Evolutionary conservation across 2,113 vertebrate species (phyloP), one percentile per base, ranked within the genome.

Genomic region (Bufo gargarizans): DNA sequence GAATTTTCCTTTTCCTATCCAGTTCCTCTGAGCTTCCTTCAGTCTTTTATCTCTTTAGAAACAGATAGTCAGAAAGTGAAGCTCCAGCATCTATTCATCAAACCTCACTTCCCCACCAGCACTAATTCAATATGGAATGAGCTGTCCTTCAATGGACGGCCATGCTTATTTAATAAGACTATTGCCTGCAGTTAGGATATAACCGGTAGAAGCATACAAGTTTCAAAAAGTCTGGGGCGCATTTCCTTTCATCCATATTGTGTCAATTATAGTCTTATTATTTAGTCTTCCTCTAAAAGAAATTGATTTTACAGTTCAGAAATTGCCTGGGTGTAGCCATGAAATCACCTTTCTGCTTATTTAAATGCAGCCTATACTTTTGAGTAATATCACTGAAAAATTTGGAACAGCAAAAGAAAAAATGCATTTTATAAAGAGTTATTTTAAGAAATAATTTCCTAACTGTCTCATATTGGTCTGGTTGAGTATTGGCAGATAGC

Each of bases 31-130:
- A 71, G 45, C 63, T 50, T 87, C 9, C 61, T 55, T 45, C 63
- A 50, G 7, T 78, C 74, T 86, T 86, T 86, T 77, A 86, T 87
- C 86, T 78, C n/a, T 80, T 87, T 80, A 87, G 77, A 87, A 87
- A 80, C 63, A 87, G 77, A 78, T 50, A 74, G 33, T 76, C 61
- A 87, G 63, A 87, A 67, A 79, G 61, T 55, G 59, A 80, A 81
- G 77, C 50, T 69, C 43, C 65, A 58, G 86, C 77, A 79, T 55
- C 63, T 79, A 58, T 85, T 80, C 85, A 86, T 86, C 77, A 87
- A 87, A 87, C 61, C n/a, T 79, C 69, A 45, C 53, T 85, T 63
- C 43, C 84, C 84, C 72, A 50, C 55, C 63, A 77, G 77, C n/a
- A 69, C 59, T 81, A 49, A 69, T 71, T 55, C 86, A 87, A 69